phyloP scores from a whole-genome alignment of 2,113 vertebrate species.

The Scophthalmus maximus region DNA sequence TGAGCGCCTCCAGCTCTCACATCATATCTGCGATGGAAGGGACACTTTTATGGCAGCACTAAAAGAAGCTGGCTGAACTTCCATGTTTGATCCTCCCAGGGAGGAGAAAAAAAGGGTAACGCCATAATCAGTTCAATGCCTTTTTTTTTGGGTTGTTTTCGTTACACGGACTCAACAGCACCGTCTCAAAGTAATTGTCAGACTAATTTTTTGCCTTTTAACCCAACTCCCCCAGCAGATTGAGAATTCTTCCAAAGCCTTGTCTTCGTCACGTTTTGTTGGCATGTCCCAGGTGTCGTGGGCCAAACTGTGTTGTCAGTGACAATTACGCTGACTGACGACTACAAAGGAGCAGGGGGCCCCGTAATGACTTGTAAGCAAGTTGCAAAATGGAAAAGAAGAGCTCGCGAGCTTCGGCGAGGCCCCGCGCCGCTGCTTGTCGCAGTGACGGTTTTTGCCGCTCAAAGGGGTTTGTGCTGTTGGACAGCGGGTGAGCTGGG shows the following conservation, averaged over 20 bases:
- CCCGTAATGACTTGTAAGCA: conserved; percentile 69
- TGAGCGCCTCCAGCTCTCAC: conserved; percentile 65
- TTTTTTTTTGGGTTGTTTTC: conserved; percentile 47
- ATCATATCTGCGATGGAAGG: conserved; percentile 63
- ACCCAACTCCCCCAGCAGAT: conserved; percentile 53
- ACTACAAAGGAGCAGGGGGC: conserved; percentile 49
- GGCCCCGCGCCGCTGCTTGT: conserved; percentile 11
- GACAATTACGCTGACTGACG: conserved; percentile 65
- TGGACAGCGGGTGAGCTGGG: conserved; percentile 52
- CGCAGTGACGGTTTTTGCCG: conserved; percentile 46
- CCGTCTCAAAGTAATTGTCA: conserved; percentile 64
- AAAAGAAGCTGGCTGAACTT: conserved; percentile 68
- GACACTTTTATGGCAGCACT: conserved; percentile 72
- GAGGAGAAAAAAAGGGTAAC: conserved; percentile 53
- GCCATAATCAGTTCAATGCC: conserved; percentile 69
- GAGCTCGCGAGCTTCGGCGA: conserved; percentile 24
- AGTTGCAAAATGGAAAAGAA: conserved; percentile 61
- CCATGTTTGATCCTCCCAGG: conserved; percentile 63
- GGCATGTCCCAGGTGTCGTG: conserved; percentile 49
- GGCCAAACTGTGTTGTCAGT: conserved; percentile 64
- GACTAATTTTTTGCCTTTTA: conserved; percentile 65
- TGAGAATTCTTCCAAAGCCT: conserved; percentile 59
- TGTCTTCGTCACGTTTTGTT: conserved; percentile 43
- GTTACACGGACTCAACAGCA: conserved; percentile 47
- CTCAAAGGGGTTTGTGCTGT: conserved; percentile 61